Evolutionary conservation across 2,888 invertebrate species (phyloP).

Genomic region (Bembecia ichneumoniformis): DNA sequence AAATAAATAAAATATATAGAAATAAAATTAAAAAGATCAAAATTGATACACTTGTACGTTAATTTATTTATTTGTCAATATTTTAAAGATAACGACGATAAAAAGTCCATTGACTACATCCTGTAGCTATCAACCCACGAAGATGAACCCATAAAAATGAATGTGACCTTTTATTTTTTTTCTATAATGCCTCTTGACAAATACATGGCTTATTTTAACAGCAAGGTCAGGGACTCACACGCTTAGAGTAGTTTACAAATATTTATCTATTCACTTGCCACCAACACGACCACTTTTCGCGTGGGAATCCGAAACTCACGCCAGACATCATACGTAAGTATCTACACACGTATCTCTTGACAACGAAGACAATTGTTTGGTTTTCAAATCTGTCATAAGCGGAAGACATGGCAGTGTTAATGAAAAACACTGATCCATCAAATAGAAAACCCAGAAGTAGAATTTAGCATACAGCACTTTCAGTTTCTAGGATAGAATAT

Average conservation of each 20-base stretch:
- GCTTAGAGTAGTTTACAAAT: constrained; percentile 51
- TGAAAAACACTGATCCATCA: no score
- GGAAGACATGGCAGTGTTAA: no score
- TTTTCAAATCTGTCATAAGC: background rate
- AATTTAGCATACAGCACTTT: constrained; percentile 49
- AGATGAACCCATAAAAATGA: background rate
- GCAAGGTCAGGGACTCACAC: constrained; percentile 45
- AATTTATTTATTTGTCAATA: no score
- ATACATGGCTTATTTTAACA: background rate
- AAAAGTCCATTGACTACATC: no score
- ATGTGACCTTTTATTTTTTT: constrained; percentile 2
- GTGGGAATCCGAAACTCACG: constrained; percentile 47
- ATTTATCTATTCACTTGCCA: constrained; percentile 62
- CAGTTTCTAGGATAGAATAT: constrained; percentile 21
- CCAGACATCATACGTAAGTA: background rate
- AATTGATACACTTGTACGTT: no score
- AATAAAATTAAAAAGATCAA: no score
- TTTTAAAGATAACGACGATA: no score
- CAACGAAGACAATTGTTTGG: constrained; percentile 1
- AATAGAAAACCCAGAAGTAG: constrained; percentile 28
- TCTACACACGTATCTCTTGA: background rate
- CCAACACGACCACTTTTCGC: constrained; percentile 45
- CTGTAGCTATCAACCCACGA: background rate
- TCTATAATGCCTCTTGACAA: constrained; percentile 2
- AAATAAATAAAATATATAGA: no score